Conservation (phyloP, 1,140 invertebrate species). For the Metaphire vulgaris region DNA sequence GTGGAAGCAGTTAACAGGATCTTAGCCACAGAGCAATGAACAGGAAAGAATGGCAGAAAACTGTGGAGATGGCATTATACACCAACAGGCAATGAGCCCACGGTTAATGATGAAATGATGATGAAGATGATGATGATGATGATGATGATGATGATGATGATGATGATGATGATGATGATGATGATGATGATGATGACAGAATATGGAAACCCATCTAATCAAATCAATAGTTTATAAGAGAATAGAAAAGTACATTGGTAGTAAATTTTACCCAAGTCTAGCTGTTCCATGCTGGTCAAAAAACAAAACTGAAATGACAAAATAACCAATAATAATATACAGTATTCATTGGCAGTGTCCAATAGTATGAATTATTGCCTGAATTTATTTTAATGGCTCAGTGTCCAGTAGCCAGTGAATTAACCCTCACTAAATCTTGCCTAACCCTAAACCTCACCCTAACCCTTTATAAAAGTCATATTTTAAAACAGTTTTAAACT, state of each 20-base stretch:
- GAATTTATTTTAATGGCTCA: too few species aligned
- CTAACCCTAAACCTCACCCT: neutral
- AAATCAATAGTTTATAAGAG: neutral
- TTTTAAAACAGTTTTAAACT: too few species aligned
- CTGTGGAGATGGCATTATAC: too few species aligned
- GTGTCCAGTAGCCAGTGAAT: too few species aligned
- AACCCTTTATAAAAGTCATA: neutral
- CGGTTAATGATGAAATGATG: neutral
- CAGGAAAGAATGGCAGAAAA: too few species aligned
- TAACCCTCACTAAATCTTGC: neutral
- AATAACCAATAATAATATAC: neutral
- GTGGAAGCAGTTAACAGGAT: too few species aligned
- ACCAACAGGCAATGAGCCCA: neutral
- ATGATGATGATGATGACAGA: constrained; percentile 2
- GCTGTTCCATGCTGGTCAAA: neutral
- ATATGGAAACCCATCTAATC: neutral
- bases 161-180: constrained; percentile 2
- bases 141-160: constrained; percentile 2
- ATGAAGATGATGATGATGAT: neutral
- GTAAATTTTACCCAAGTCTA: neutral
- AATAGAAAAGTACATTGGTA: neutral
- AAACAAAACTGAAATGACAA: neutral
- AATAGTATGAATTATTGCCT: too few species aligned
- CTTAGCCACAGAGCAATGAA: too few species aligned
- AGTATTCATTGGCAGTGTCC: too few species aligned